These are phyloP conservation scores for Anagrus nilaparvatae DNA, from an alignment of 1,140 invertebrate genomes.

Conservation along the genomic window DNA sequence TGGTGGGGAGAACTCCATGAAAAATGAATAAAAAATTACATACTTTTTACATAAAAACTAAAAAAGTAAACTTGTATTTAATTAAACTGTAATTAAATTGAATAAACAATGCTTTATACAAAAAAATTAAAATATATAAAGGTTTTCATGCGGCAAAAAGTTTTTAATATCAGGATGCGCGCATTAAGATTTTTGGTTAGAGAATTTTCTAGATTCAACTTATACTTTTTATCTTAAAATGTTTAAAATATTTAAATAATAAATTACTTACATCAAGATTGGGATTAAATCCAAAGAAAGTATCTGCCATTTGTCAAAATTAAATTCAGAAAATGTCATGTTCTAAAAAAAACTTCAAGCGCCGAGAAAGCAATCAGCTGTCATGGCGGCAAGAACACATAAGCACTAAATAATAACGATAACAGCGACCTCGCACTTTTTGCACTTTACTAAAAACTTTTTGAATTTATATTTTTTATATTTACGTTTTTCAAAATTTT, in stretches of 20 bases:
- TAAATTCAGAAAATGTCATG: conserved; percentile 57
- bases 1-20: too few species aligned
- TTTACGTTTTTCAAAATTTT: too few species aligned
- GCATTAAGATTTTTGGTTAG: not conserved
- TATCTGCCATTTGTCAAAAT: conserved; percentile 69
- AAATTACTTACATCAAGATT: conserved; percentile 54
- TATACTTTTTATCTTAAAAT: conserved; percentile 14
- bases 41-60: too few species aligned
- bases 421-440: too few species aligned
- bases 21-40: too few species aligned
- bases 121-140: not conserved
- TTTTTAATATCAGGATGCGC: not conserved
- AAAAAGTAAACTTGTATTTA: not conserved
- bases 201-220: not conserved
- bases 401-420: too few species aligned
- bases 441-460: too few species aligned
- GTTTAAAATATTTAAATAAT: not conserved
- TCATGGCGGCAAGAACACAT: conserved; percentile 39
- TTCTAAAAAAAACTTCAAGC: conserved; percentile 25
- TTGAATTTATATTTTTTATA: too few species aligned
- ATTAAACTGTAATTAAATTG: not conserved
- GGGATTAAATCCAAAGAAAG: conserved; percentile 71
- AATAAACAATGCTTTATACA: not conserved
- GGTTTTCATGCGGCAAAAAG: too few species aligned
- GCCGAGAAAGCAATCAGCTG: conserved; percentile 31